Base-by-base conservation (phyloP, 2,113 vertebrate genomes). In the Asarcornis scutulata region DNA sequence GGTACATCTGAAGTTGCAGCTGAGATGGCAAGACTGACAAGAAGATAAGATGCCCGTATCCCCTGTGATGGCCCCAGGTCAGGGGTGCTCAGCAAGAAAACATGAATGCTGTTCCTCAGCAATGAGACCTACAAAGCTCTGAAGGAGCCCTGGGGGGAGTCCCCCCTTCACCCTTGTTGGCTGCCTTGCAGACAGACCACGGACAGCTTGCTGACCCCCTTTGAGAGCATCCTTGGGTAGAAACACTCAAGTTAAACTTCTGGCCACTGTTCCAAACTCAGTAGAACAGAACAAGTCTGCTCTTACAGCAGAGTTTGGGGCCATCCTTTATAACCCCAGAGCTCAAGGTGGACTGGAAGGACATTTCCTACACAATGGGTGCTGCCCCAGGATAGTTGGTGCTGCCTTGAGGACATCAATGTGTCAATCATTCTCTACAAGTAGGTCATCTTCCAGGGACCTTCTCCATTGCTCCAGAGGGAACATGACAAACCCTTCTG, bases 201-300 rank as follows among this genome's bases (percentile, higher is more conserved):
- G 56, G 34, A 48, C 0, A 4, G 20, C 13, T 68, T 85, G 17
- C 75, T 94, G 71, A 59, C 32, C 6, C 3, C 11, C 10, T 1
- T 0, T 9, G 23, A 53, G 21, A 86, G 4, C 69, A 63, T 40
- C 34, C 55, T 58, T 0, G 2, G 16, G 13, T 15, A 31, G 48
- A 68, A 88, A 83, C 1, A 1, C 3, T 66, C 26, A 23, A 29
- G 44, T 0, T 50, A 53, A 58, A 66, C 72, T 88, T 80, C 11
- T 63, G 46, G 40, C 40, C 31, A 22, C 0, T 1, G 14, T 22
- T 90, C 50, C 3, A 14, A 53, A 62, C 29, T 68, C 6, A n/a
- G 52, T 2, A 38, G 59, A 58, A 44, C 1, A 29, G 52, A 73
- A 68, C 4, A 42, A 4, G 2, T 58, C 3, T 66, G 22, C 20